Percentiles rank a stretch among this genome's conserved stretches.
These are phyloP conservation scores for Talpa occidentalis DNA, from an alignment of 2,113 vertebrate species.

Conservation along the genomic window DNA sequence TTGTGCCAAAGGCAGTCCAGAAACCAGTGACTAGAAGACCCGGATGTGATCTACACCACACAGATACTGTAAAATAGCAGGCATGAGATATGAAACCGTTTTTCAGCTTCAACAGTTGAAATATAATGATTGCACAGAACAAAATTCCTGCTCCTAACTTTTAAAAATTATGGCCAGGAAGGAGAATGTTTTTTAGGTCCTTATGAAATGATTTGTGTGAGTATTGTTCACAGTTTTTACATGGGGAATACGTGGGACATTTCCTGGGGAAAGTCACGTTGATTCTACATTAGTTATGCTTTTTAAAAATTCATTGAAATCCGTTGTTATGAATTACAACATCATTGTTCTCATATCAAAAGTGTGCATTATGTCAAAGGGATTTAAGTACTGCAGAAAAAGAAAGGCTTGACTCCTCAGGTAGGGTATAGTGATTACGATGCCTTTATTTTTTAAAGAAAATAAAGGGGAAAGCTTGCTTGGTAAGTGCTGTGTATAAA, in stretches of 20 bases:
- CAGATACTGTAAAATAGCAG: slow-evolving; percentile 35
- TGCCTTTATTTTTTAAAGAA: slow-evolving; percentile 72
- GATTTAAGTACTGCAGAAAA: slow-evolving; percentile 52
- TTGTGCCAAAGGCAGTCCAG: not conserved
- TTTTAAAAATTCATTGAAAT: slow-evolving; percentile 55
- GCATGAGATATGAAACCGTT: slow-evolving; percentile 49
- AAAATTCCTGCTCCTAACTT: slow-evolving; percentile 55
- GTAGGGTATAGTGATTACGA: slow-evolving; percentile 21
- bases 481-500: not conserved
- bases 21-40: slow-evolving; percentile 37
- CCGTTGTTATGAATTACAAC: slow-evolving; percentile 55
- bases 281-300: slow-evolving; percentile 64
- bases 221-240: slow-evolving; percentile 67
- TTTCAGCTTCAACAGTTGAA: slow-evolving; percentile 68
- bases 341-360: slow-evolving; percentile 65
- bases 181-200: slow-evolving; percentile 59
- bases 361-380: slow-evolving; percentile 40
- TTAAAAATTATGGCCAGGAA: slow-evolving; percentile 69
- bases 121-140: slow-evolving; percentile 64
- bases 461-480: slow-evolving; percentile 47
- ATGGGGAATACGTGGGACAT: not conserved
- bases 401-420: slow-evolving; percentile 4
- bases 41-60: not conserved
- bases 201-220: slow-evolving; percentile 77
- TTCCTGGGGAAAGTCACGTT: slow-evolving; percentile 66